Conservation (phyloP, 2,888 invertebrate genomes). For the Tryphoninae sp. region DNA sequence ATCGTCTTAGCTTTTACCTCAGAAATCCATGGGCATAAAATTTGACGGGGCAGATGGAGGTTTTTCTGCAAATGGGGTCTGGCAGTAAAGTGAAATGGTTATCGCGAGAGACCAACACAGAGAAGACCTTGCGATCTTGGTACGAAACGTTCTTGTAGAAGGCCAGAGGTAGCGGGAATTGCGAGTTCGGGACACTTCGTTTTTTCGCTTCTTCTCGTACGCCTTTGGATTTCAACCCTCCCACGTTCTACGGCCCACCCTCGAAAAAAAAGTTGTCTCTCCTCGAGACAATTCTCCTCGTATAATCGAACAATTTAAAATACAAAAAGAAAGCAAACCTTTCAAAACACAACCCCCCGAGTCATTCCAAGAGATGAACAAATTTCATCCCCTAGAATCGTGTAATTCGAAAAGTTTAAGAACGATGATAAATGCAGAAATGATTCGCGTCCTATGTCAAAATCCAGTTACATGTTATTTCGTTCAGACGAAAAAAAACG, state of each 20-base stretch:
- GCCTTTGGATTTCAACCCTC: neutral
- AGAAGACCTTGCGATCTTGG: too few species aligned
- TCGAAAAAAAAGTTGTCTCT: neutral
- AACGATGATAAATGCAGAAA: neutral
- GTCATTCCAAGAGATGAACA: neutral
- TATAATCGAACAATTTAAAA: neutral
- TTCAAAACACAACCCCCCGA: conserved; percentile 7
- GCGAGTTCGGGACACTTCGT: too few species aligned
- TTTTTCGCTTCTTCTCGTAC: neutral
- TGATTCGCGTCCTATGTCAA: neutral
- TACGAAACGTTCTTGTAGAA: too few species aligned
- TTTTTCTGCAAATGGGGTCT: conserved; percentile 34
- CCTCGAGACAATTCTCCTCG: neutral
- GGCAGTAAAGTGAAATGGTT: conserved; percentile 52
- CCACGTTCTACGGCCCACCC: neutral
- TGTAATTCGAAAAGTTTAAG: conserved; percentile 18
- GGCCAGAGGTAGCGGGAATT: too few species aligned
- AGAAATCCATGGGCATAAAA: conserved; percentile 15
- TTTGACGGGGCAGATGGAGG: neutral
- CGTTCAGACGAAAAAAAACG: conserved; percentile 20
- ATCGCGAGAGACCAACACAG: conserved; percentile 18
- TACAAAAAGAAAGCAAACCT: conserved; percentile 23
- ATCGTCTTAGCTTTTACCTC: neutral
- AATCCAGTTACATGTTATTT: conserved; percentile 14
- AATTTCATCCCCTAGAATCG: conserved; percentile 4